Base-by-base conservation (phyloP, 2,113 vertebrate species). In the Microcebus griseorufus region DNA sequence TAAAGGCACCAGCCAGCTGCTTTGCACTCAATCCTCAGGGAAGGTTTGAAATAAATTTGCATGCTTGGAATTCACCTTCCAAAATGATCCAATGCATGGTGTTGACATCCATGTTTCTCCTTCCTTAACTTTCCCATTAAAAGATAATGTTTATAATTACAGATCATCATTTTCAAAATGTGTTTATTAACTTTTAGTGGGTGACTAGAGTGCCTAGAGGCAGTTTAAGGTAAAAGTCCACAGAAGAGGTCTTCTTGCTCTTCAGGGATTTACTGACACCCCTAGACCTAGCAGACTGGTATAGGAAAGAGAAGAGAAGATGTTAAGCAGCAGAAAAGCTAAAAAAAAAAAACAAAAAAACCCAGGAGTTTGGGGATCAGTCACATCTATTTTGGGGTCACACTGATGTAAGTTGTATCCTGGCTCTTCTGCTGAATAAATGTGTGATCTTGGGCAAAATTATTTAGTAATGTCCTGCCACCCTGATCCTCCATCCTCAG, bases 1-100 rank as follows among this genome's bases (percentile, higher is more conserved):
- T 82, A 89, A 76, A 87, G 62, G 91, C 62, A 58, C 73, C 83
- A 96, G 91, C 88, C 97, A 93, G 89, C 94, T 96, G 95, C 93
- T 93, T 17, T 91, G 69, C 16, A 14, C 37, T 70, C 51, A 45
- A 4, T 64, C 86, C 83, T 60, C 45, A 9, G 96, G 93, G 89
- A 78, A n/a, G 27, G 67, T 55, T 58, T 34, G 62, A 82, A 37
- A 80, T 6, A 65, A 22, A 55, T 90, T 88, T 96, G 84, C 89
- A 45, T 42, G 86, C 34, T 70, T 48, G 51, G 51, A 95, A 89
- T 60, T 51, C 6, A 48, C n/a, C 62, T 95, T 83, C 73, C 76
- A 64, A 90, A 90, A 87, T 10, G 55, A 75, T 42, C 62, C 55
- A 51, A 10, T 13, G 20, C 69, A 67, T 83, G 53, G 34, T 86